Conservation (phyloP, 2,113 vertebrate genomes). For the Himantopus leucocephalus region DNA sequence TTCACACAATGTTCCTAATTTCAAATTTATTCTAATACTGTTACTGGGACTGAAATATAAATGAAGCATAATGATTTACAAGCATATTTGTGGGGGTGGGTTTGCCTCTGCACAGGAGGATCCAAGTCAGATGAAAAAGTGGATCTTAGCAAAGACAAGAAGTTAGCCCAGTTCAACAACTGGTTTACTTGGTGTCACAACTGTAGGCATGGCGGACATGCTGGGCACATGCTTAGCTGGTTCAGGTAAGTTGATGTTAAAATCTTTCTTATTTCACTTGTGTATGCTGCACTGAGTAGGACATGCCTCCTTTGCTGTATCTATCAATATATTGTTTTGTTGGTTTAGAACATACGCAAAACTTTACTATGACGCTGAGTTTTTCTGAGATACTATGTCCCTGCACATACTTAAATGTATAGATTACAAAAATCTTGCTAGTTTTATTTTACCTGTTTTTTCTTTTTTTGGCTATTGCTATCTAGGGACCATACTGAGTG, state of each 20-base stretch:
- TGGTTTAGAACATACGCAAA: background rate
- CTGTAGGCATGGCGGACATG: slow-evolving; percentile 95
- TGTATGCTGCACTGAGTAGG: background rate
- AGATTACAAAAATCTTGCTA: background rate
- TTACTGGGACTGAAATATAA: background rate
- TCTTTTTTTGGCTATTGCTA: background rate
- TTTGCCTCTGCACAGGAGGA: slow-evolving; percentile 77
- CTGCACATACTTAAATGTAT: background rate
- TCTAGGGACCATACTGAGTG: slow-evolving; percentile 94
- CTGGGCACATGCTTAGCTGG: slow-evolving; percentile 98
- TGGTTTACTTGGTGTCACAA: slow-evolving; percentile 99
- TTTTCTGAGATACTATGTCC: background rate
- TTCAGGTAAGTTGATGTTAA: slow-evolving; percentile 84
- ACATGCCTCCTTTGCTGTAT: background rate
- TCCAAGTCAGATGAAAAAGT: slow-evolving; percentile 95
- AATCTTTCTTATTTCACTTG: background rate
- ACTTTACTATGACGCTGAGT: background rate
- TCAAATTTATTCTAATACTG: background rate
- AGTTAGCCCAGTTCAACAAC: slow-evolving; percentile 97
- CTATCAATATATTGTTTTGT: background rate
- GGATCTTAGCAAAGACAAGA: slow-evolving; percentile 95
- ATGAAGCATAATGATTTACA: background rate
- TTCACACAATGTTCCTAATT: background rate
- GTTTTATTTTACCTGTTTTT: background rate
- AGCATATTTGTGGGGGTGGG: background rate